phyloP scores from a whole-genome alignment of 2,797 vertebrate species.

The Urosaurus nigricauda region DNA sequence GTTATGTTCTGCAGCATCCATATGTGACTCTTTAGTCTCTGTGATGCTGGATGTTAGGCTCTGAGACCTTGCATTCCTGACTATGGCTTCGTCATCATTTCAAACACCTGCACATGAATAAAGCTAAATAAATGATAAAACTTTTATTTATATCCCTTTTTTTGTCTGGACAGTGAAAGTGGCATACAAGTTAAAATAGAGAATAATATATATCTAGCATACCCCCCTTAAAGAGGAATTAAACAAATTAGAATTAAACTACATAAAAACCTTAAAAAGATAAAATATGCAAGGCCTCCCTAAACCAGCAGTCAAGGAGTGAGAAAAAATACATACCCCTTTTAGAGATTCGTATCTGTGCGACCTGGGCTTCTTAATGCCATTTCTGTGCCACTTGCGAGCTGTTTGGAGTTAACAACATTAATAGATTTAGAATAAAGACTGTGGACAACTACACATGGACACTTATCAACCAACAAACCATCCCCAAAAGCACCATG shows the following conservation, averaged over 20 bases:
- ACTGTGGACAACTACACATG: background rate
- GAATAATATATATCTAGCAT: no score
- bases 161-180: no score
- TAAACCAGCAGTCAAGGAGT: background rate
- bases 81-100: background rate
- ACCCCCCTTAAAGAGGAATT: no score
- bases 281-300: background rate
- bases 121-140: no score
- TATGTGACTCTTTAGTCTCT: background rate
- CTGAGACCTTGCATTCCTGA: background rate
- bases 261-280: no score
- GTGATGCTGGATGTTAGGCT: background rate
- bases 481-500: background rate
- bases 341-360: conserved; percentile 93
- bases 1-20: background rate
- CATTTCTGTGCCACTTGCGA: conserved; percentile 97
- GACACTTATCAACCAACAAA: background rate
- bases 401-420: conserved; percentile 74
- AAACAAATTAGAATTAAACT: no score
- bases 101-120: background rate
- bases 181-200: no score
- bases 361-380: conserved; percentile 94
- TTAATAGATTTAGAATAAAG: background rate
- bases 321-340: conserved; percentile 84
- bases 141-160: no score